Percentiles rank a stretch among this genome's conserved stretches.
Evolutionary conservation across 2,888 invertebrate species (phyloP).

Genomic region (Xestobium rufovillosum): DNA sequence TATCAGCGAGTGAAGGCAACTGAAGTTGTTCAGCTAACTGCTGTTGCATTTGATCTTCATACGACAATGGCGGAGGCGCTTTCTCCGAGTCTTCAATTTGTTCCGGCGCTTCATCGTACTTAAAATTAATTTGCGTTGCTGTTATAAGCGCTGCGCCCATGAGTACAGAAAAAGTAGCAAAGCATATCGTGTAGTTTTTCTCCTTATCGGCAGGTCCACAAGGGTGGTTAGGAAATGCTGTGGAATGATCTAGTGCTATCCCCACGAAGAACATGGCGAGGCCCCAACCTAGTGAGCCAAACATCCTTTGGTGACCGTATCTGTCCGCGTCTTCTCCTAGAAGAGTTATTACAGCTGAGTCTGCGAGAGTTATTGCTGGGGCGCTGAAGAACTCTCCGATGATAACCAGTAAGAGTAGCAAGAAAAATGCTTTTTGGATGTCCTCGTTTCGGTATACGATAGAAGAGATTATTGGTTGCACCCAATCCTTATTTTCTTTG

Average conservation of each 20-base stretch:
- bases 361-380: conserved; percentile 90
- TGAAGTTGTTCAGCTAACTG: conserved; percentile 77
- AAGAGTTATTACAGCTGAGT: conserved; percentile 82
- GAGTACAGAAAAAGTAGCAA: conserved; percentile 92
- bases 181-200: conserved; percentile 98
- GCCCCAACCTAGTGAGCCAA: conserved; percentile 96
- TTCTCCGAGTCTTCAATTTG: conserved; percentile 32
- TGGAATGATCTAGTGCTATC: conserved; percentile 92
- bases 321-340: conserved; percentile 83
- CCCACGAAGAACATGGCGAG: conserved; percentile 98
- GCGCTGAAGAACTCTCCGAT: conserved; percentile 98
- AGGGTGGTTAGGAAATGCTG: conserved; percentile 88
- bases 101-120: conserved; percentile 49
- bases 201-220: conserved; percentile 85
- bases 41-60: conserved; percentile 75
- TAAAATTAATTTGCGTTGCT: conserved; percentile 78
- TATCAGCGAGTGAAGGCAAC: conserved; percentile 67
- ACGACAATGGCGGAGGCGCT: conserved; percentile 44
- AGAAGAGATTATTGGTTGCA: conserved; percentile 85
- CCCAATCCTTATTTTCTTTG: conserved; percentile 63
- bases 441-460: conserved; percentile 86
- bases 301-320: conserved; percentile 97
- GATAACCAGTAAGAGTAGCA: conserved; percentile 83
- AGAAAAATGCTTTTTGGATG: conserved; percentile 93
- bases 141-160: conserved; percentile 93